Conservation (phyloP, 2,888 invertebrate species). For the Drosophila ochracea region DNA sequence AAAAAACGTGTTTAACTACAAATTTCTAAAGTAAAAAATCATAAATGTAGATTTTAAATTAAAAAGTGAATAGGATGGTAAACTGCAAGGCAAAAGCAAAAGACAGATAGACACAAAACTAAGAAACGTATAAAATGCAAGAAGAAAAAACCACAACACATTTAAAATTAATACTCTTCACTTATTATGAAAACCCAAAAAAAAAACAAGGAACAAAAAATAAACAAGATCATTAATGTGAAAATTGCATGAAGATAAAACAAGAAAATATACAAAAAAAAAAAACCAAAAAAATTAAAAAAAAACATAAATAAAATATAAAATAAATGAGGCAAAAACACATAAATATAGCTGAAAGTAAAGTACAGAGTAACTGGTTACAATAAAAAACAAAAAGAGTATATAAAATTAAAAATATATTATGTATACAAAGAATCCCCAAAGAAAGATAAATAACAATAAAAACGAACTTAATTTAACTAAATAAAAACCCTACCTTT, state of each 20-base stretch:
- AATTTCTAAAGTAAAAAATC: conserved; percentile 58
- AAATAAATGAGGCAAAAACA: conserved; percentile 53
- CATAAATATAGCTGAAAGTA: conserved; percentile 65
- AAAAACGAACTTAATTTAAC: conserved; percentile 71
- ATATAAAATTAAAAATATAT: conserved; percentile 67
- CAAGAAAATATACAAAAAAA: conserved; percentile 43
- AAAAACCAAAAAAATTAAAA: conserved; percentile 19
- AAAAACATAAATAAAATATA: conserved; percentile 27
- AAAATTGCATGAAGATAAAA: conserved; percentile 63
- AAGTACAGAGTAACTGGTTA: conserved; percentile 78
- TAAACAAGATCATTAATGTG: conserved; percentile 66
- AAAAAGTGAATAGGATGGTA: conserved; percentile 39
- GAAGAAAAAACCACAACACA: conserved; percentile 65
- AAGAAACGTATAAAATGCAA: conserved; percentile 51
- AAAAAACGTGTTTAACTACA: conserved; percentile 65
- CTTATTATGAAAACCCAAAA: conserved; percentile 71
- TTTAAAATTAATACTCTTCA: conserved; percentile 79
- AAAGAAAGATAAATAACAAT: conserved; percentile 57
- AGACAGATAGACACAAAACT: conserved; percentile 43
- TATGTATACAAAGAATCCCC: conserved; percentile 71
- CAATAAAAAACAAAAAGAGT: conserved; percentile 70
- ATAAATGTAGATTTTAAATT: conserved; percentile 80
- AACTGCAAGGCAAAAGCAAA: conserved; percentile 39
- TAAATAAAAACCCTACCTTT: conserved; percentile 63
- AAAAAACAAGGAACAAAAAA: conserved; percentile 40